Percentiles rank a stretch among this genome's conserved stretches.
Conservation (phyloP, 1,140 invertebrate species). For the Centruroides vittatus region DNA sequence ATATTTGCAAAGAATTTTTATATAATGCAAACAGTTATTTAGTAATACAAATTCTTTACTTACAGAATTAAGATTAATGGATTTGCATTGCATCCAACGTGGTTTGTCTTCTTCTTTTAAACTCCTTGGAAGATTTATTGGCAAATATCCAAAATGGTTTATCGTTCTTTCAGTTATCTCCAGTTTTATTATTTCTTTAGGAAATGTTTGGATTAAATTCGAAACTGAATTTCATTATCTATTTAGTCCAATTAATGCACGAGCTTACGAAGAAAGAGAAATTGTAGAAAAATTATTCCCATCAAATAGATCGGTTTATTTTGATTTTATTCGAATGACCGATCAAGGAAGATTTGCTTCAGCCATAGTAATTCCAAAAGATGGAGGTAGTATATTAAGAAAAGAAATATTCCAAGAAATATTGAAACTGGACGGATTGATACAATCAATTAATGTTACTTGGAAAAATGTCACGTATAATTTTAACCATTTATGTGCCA, state of each 20-base stretch:
- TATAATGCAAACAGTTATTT: too few relatives aligned
- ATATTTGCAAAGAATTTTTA: too few relatives aligned
- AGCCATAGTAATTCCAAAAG: conserved; percentile 65
- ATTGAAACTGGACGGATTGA: conserved; percentile 50
- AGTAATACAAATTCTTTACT: too few relatives aligned
- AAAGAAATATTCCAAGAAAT: conserved; percentile 62
- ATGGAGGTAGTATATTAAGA: conserved; percentile 61
- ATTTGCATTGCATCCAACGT: too few relatives aligned
- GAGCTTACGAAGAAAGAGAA: conserved; percentile 49
- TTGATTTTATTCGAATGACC: conserved; percentile 41
- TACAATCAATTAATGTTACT: conserved; percentile 53
- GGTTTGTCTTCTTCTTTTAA: too few relatives aligned
- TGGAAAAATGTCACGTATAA: conserved; percentile 5
- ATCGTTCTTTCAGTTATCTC: too few relatives aligned
- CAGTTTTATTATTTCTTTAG: conserved; percentile 21
- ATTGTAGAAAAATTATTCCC: conserved; percentile 44
- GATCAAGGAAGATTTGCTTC: conserved; percentile 73
- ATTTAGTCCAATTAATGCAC: conserved; percentile 73
- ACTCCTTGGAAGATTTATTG: too few relatives aligned
- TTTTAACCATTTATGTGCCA: conserved; percentile 65
- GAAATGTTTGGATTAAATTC: conserved; percentile 70
- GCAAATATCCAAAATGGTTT: too few relatives aligned
- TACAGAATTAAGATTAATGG: too few relatives aligned
- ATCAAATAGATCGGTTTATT: conserved; percentile 11
- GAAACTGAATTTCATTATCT: conserved; percentile 84